Evolutionary conservation across 2,113 vertebrate species (phyloP), one percentile per base, ranked within the genome.

Genomic region (Phylloscopus whistleri): DNA sequence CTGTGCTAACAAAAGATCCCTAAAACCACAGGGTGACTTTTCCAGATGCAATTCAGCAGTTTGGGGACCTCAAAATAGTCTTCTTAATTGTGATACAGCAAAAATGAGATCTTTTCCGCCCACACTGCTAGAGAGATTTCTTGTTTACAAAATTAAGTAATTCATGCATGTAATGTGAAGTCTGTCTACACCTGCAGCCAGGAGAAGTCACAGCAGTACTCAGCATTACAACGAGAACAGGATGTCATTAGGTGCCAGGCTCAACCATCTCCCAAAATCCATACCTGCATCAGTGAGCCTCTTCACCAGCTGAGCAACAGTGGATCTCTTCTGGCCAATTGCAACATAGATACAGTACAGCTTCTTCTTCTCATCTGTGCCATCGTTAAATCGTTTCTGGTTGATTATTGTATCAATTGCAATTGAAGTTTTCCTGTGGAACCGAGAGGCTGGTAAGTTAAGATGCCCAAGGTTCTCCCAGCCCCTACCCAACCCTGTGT

Each of bases 391-490:
- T 31, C 99, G 98, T 90, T 99, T 99, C 97, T 99, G 99, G 98
- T 99, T 99, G 97, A 99, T 99, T 92, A 99, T 99, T 19, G 99
- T 99, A 95, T 99, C 99, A 37, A 99, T 98, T 81, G 99, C 99
- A 98, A 99, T 99, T 21, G 99, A 98, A 0, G 99, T 99, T 99
- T 99, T 99, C 62, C 99, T 99, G 94, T 11, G 15, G 4, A 78
- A 74, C 17, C 83, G 3, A 74, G 6, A 55, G 7, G 1, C 4
- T 4, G 4, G 2, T 28, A 20, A 85, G 0, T 37, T 37, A 52
- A 44, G 15, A 1, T 13, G 20, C 24, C 44, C 6, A 2, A 0
- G 0, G 18, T 6, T 77, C 43, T 70, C 76, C 17, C 22, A 62
- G 4, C 2, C 26, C 7, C 28, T 6, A 5, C 0, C 0, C 21